Evolutionary conservation across 2,888 invertebrate species (phyloP), one percentile per base, ranked within the genome.

Genomic region (Plusia festucae): DNA sequence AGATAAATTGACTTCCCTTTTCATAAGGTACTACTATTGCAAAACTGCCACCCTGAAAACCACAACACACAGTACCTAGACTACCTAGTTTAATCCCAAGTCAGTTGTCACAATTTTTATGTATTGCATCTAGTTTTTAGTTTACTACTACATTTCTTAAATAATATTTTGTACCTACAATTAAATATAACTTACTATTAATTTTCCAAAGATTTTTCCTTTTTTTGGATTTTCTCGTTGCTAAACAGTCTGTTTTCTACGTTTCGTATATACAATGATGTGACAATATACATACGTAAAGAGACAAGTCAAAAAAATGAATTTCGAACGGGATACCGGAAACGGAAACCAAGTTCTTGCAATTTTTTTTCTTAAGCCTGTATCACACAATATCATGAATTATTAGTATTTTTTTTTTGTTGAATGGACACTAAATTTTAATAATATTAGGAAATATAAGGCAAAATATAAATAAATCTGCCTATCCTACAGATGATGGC

Each of bases 141-240:
- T n/a, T n/a, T 30, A 30, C 30, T 9, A 30, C 9, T 30, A 9
- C 30, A 9, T 30, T 30, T 30, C 9, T 8, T 30, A 30, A 30
- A 30, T 30, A 7, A 30, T 24, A 24, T 9, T 30, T 30, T 30
- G 8, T 30, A 9, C 9, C 0, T 30, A 30, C 8, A 30, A 8
- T 30, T 15, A n/a, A 40, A 40, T 15, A n/a, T 7, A 20, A 49
- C 46, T 49, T 49, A 49, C 46, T 49, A 49, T 18, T n/a, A 46
- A 11, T 73, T 78, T 73, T 58, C 7, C 65, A 75, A 0, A 70
- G 65, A 63, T 68, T n/a, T 18, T 13, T 22, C 55, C 9, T 54
- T 52, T 64, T 60, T 68, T 79, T 60, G 0, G 13, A 11, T 3
- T 34, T 60, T 60, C 72, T 66, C 13, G 20, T 52, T 18, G 30